phyloP scores from a whole-genome alignment of 2,888 invertebrate species.

The Morpho helenor region DNA sequence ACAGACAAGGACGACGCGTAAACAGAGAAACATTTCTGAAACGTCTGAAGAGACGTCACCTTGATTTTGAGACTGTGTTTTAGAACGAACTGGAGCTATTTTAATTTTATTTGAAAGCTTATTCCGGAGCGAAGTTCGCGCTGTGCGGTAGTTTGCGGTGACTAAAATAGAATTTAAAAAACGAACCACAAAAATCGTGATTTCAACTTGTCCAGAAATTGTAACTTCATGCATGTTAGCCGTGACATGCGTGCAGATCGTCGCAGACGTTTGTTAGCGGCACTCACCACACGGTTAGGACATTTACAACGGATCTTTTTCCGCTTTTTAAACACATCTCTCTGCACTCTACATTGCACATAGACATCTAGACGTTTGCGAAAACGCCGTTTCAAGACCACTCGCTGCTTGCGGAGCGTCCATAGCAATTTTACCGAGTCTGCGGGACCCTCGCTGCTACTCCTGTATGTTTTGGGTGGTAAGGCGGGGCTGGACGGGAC shows the following conservation, averaged over 20 bases:
- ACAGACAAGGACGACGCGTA: constrained; percentile 47
- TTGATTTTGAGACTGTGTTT: constrained; percentile 76
- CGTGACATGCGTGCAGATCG: constrained; percentile 45
- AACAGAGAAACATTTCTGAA: constrained; percentile 64
- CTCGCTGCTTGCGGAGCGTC: constrained; percentile 55
- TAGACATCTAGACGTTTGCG: constrained; percentile 67
- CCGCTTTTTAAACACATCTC: constrained; percentile 47
- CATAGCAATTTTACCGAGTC: constrained; percentile 64
- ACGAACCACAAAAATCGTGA: constrained; percentile 28
- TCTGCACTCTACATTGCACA: constrained; percentile 67
- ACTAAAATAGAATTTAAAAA: constrained; percentile 43
- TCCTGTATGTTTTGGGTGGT: constrained; percentile 74
- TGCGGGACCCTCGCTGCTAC: constrained; percentile 72
- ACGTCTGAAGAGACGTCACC: constrained; percentile 70
- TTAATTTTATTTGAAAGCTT: constrained; percentile 67
- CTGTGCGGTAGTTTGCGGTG: constrained; percentile 47
- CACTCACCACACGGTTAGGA: constrained; percentile 77
- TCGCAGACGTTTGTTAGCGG: constrained; percentile 38
- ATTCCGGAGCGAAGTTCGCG: constrained; percentile 69
- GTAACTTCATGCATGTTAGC: constrained; percentile 46
- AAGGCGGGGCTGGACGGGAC: constrained; percentile 82
- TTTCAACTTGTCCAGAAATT: constrained; percentile 11
- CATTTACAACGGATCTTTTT: constrained; percentile 53
- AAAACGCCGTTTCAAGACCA: constrained; percentile 59
- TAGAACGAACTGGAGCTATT: constrained; percentile 66